These are phyloP conservation scores for Lamellibrachia luymesi DNA, from an alignment of 1,140 invertebrate species.

Conservation along the genomic window DNA sequence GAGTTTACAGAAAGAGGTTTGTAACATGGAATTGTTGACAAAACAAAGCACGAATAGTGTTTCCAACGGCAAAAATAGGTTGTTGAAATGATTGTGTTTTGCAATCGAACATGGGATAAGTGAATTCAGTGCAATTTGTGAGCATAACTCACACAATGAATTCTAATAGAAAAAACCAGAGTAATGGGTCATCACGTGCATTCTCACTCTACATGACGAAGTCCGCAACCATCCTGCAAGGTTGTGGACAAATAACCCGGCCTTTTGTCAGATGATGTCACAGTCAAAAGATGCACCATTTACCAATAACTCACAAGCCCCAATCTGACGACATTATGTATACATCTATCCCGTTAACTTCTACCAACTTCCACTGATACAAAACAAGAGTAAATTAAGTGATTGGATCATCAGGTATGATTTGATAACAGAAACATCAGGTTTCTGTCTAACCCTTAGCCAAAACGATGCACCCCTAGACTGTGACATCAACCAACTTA, in stretches of 20 bases:
- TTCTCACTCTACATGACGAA: neutral
- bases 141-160: neutral
- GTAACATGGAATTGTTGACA: neutral
- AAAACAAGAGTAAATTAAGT: neutral
- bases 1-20: neutral
- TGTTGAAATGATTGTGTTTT: neutral
- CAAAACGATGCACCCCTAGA: neutral
- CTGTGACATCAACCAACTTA: neutral
- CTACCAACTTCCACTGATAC: no score
- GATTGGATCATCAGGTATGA: neutral
- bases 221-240: neutral
- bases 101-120: neutral
- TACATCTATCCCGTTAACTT: no score
- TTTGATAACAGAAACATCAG: neutral
- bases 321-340: no score
- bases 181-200: neutral
- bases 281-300: neutral
- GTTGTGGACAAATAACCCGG: neutral
- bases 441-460: neutral
- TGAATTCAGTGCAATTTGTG: neutral
- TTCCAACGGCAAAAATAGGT: neutral
- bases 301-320: neutral
- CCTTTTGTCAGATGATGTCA: neutral
- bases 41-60: neutral
- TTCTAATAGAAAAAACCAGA: neutral